phyloP scores from a whole-genome alignment of 2,888 invertebrate species.

The Ochropacha duplaris region DNA sequence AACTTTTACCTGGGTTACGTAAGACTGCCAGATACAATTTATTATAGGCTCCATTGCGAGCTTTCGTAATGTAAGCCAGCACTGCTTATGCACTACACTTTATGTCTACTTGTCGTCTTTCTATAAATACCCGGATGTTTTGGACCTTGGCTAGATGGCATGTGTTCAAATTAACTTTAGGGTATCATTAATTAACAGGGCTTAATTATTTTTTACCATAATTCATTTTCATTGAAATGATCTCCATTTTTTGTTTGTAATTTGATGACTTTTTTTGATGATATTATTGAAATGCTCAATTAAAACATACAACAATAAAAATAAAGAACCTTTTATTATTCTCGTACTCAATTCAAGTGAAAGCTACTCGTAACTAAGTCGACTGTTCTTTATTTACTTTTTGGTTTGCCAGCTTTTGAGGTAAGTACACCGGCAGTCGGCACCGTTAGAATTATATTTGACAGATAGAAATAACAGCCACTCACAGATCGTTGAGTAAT shows the following conservation, averaged over 20 bases:
- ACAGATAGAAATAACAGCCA: constrained; percentile 21
- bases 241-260: not conserved
- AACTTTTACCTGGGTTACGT: constrained; percentile 79
- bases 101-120: constrained; percentile 50
- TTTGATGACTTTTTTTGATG: not conserved
- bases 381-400: constrained; percentile 33
- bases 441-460: not conserved
- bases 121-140: constrained; percentile 45
- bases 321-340: constrained; percentile 9
- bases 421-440: not conserved
- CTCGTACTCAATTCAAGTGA: constrained; percentile 35
- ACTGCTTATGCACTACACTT: constrained; percentile 53
- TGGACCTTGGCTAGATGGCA: constrained; percentile 22
- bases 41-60: constrained; percentile 72
- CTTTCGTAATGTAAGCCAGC: constrained; percentile 76
- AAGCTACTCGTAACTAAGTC: constrained; percentile 33
- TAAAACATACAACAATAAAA: not conserved
- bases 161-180: constrained; percentile 5
- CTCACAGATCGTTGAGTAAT: constrained; percentile 25
- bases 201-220: not conserved
- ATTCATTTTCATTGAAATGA: not conserved
- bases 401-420: constrained; percentile 15
- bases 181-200: not conserved
- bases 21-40: constrained; percentile 74
- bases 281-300: not conserved